Conservation (phyloP, 2,888 invertebrate species). For the Polydesmus complanatus region DNA sequence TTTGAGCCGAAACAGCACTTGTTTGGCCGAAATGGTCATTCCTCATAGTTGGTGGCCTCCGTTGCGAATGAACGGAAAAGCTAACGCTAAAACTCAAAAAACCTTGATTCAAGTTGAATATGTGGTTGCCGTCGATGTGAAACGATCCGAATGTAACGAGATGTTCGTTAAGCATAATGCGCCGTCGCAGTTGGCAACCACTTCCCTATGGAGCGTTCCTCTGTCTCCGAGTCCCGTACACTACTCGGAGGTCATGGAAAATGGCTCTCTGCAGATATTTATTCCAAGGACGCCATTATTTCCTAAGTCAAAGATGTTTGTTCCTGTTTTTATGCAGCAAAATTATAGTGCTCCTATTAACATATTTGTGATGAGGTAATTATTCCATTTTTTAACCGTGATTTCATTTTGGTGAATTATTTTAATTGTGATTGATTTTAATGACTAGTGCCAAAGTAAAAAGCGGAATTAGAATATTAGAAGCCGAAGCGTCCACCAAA, state of each 20-base stretch:
- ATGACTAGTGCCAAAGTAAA: slow-evolving; percentile 66
- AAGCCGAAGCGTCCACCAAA: slow-evolving; percentile 51
- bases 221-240: slow-evolving; percentile 11
- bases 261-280: slow-evolving; percentile 67
- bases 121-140: slow-evolving; percentile 43
- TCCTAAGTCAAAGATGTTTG: slow-evolving; percentile 75
- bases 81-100: slow-evolving; percentile 22
- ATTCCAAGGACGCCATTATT: slow-evolving; percentile 78
- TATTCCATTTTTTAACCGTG: neutral
- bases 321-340: slow-evolving; percentile 64
- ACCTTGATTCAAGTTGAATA: slow-evolving; percentile 63
- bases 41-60: slow-evolving; percentile 83
- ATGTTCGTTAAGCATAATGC: neutral
- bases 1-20: slow-evolving; percentile 81
- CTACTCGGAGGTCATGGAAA: slow-evolving; percentile 69
- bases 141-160: slow-evolving; percentile 15
- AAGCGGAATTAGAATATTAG: slow-evolving; percentile 69
- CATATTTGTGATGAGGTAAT: slow-evolving; percentile 72
- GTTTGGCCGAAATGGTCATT: slow-evolving; percentile 71
- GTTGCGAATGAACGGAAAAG: slow-evolving; percentile 54
- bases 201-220: slow-evolving; percentile 18
- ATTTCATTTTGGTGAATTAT: neutral
- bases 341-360: slow-evolving; percentile 41
- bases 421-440: neutral
- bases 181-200: slow-evolving; percentile 12